A percentile compares a stretch with the other conserved stretches of the same genome.
Evolutionary conservation across 2,797 vertebrate genomes (phyloP).

Genomic region (Ptychadena robeensis): DNA sequence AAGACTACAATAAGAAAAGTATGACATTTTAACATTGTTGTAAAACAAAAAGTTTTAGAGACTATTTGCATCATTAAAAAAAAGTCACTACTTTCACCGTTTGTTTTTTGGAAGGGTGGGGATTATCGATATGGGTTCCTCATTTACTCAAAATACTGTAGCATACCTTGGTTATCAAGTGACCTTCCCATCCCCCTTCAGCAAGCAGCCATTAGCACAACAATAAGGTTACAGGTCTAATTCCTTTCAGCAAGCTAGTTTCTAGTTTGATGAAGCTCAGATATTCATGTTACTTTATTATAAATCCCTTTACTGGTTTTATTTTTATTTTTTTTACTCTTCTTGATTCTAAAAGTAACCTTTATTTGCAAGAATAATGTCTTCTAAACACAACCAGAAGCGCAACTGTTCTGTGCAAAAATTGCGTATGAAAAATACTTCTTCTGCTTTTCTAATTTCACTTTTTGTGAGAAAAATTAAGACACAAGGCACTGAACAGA

Average conservation of each 20-base stretch:
- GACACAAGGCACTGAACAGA: neutral
- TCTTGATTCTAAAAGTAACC: no score
- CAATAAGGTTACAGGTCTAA: neutral
- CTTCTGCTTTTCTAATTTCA: neutral
- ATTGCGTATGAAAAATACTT: neutral
- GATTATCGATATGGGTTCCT: neutral
- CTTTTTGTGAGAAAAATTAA: neutral
- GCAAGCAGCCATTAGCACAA: neutral
- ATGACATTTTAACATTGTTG: no score
- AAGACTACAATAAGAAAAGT: no score
- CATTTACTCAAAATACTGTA: neutral
- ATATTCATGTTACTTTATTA: no score
- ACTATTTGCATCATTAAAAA: no score
- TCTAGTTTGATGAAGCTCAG: neutral
- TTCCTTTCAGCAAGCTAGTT: neutral
- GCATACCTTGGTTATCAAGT: neutral
- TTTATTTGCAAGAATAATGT: neutral
- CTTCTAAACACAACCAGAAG: neutral
- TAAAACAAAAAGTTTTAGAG: no score
- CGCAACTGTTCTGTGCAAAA: neutral
- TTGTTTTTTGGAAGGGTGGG: neutral
- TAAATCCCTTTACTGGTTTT: no score
- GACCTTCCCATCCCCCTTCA: neutral
- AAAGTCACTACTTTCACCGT: no score
- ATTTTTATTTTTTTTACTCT: neutral